phyloP scores from a whole-genome alignment of 1,140 invertebrate species.

The Listronotus bonariensis region DNA sequence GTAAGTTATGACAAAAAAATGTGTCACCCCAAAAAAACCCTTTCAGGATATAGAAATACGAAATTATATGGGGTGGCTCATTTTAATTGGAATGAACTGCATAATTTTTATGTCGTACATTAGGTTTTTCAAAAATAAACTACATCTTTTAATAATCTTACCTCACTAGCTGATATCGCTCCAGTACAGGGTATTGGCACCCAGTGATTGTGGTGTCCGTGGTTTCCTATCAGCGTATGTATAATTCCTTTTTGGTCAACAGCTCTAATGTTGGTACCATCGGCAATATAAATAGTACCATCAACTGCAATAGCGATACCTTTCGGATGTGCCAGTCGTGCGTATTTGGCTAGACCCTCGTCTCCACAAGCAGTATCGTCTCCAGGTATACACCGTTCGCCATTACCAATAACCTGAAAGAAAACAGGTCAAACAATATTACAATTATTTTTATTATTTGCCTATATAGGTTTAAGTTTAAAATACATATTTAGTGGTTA shows the following conservation, averaged over 20 bases:
- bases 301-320: constrained; percentile 91
- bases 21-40: too few species aligned
- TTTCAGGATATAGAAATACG: too few species aligned
- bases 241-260: constrained; percentile 92
- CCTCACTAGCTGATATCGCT: constrained; percentile 73
- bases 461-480: too few species aligned
- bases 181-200: constrained; percentile 83
- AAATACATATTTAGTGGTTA: too few species aligned
- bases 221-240: constrained; percentile 90
- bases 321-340: constrained; percentile 95
- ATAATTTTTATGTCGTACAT: too few species aligned
- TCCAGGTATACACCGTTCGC: constrained; percentile 94
- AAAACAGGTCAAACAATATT: not conserved
- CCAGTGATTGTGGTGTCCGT: constrained; percentile 90
- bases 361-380: constrained; percentile 91
- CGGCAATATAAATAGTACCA: constrained; percentile 91
- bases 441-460: too few species aligned
- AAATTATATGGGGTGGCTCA: too few species aligned
- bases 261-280: constrained; percentile 90
- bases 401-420: constrained; percentile 82
- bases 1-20: too few species aligned
- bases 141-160: constrained; percentile 41
- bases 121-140: too few species aligned
- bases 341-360: constrained; percentile 84
- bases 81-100: too few species aligned